These are phyloP conservation scores for Solenodon paradoxus DNA, from an alignment of 2,113 vertebrate species.

Conservation along the genomic window DNA sequence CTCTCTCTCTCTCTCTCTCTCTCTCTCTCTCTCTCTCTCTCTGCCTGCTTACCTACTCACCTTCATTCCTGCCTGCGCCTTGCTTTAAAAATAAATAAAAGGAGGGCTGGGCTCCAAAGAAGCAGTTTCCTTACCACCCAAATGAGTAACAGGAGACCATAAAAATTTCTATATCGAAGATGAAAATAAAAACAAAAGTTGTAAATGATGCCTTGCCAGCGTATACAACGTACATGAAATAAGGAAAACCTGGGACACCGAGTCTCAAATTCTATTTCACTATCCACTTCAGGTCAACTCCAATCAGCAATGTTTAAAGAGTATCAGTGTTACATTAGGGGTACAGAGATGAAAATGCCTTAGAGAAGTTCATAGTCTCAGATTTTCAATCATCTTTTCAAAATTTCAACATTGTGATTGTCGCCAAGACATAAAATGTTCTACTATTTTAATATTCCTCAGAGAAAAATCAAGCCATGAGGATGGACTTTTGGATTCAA, in stretches of 20 bases:
- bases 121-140: not conserved
- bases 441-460: not conserved
- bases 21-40: too few relatives aligned
- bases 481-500: not conserved
- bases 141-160: not conserved
- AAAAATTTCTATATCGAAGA: slow-evolving; percentile 1
- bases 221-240: not conserved
- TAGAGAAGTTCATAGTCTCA: not conserved
- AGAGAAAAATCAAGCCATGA: slow-evolving; percentile 5
- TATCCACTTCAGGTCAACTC: not conserved
- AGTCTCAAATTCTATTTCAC: not conserved
- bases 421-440: slow-evolving; percentile 19
- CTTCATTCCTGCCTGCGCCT: too few relatives aligned
- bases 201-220: not conserved
- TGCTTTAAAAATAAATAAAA: too few relatives aligned
- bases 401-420: not conserved
- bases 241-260: not conserved
- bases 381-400: not conserved
- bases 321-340: not conserved
- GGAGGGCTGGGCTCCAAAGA: not conserved
- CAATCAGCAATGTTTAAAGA: not conserved
- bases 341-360: not conserved
- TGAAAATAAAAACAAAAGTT: not conserved
- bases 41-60: too few relatives aligned
- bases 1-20: too few relatives aligned